Conservation (phyloP, 2,888 invertebrate genomes). For the Glyphotaelius pellucidus region DNA sequence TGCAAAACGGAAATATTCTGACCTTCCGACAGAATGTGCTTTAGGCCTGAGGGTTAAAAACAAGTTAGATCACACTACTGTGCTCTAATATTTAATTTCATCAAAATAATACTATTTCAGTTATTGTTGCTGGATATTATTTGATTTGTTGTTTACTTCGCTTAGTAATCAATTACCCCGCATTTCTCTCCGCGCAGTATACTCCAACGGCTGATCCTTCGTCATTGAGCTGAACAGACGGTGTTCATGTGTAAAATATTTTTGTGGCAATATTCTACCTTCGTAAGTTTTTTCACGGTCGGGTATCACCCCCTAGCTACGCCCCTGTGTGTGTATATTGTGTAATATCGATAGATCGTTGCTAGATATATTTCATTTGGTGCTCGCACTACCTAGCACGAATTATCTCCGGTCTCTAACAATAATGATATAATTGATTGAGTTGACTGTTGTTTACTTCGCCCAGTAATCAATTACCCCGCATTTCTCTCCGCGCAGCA, state of each 20-base stretch:
- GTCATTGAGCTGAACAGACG: conserved; percentile 18
- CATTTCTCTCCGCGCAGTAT: not conserved
- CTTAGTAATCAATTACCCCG: conserved; percentile 11
- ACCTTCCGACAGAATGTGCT: too few species aligned
- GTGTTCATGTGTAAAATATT: too few species aligned
- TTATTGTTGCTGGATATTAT: too few species aligned
- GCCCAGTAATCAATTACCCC: conserved; percentile 25
- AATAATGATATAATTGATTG: conserved; percentile 12
- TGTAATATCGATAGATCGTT: not conserved
- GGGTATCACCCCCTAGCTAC: too few species aligned
- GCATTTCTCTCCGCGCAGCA: not conserved
- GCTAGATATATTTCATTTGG: not conserved
- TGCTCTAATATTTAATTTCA: too few species aligned
- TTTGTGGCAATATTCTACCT: too few species aligned
- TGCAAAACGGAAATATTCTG: too few species aligned
- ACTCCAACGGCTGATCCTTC: not conserved
- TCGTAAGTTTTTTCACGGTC: too few species aligned
- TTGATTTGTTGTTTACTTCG: conserved; percentile 33
- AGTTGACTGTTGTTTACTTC: conserved; percentile 10
- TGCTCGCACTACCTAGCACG: not conserved
- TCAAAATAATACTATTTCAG: too few species aligned
- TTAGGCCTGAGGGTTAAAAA: too few species aligned
- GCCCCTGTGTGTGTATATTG: not conserved
- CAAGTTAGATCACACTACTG: too few species aligned
- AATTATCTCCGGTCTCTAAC: not conserved